Conservation (phyloP, 2,888 invertebrate genomes). For the Drosophila pseudotakahashii region DNA sequence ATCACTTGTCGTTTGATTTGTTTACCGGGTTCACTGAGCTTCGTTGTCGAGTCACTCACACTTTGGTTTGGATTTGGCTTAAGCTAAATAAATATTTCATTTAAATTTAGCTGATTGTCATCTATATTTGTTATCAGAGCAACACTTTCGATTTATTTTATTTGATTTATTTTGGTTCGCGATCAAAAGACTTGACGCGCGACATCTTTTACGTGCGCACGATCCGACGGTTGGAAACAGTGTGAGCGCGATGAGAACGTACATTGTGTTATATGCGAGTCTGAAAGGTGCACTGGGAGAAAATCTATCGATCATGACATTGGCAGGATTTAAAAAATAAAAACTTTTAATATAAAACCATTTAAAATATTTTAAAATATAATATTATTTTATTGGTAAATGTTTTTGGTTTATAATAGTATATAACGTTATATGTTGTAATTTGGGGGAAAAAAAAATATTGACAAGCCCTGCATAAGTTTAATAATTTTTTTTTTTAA, state of each 20-base stretch:
- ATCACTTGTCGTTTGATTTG: slow-evolving; percentile 26
- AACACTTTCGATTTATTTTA: slow-evolving; percentile 3
- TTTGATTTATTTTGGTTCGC: slow-evolving; percentile 1
- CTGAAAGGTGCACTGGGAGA: neutral
- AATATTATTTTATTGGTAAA: too few relatives aligned
- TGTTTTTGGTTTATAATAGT: too few relatives aligned
- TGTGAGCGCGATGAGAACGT: slow-evolving; percentile 2
- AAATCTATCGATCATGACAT: neutral
- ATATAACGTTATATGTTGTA: too few relatives aligned
- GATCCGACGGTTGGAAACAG: slow-evolving; percentile 5
- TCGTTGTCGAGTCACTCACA: neutral
- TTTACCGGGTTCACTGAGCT: slow-evolving; percentile 28
- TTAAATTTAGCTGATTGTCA: slow-evolving; percentile 3
- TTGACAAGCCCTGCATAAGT: too few relatives aligned
- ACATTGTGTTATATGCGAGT: neutral
- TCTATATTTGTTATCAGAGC: neutral
- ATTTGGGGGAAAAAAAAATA: too few relatives aligned
- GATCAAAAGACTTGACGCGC: neutral
- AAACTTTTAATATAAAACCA: too few relatives aligned
- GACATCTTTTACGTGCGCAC: slow-evolving; percentile 4
- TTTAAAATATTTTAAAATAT: too few relatives aligned
- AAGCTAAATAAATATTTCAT: neutral
- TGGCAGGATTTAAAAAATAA: too few relatives aligned
- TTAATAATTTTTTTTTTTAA: too few relatives aligned
- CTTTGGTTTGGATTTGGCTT: neutral